Percentiles rank a stretch among this genome's conserved stretches.
Conservation (phyloP, 2,797 vertebrate species). For the Platyrinchus mystaceus region DNA sequence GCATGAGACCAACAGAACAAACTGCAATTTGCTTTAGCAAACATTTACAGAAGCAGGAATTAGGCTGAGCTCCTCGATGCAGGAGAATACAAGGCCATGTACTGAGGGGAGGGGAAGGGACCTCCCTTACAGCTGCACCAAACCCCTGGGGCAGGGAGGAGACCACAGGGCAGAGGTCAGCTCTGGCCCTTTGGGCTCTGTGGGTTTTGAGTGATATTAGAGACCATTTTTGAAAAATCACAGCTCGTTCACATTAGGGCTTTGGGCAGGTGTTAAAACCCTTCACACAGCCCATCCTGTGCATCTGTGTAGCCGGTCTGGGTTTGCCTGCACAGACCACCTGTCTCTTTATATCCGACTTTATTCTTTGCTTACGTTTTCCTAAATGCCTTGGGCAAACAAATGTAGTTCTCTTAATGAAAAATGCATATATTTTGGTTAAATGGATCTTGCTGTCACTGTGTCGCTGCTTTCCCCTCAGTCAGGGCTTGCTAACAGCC, state of each 20-base stretch:
- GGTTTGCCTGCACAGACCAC: background rate
- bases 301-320: background rate
- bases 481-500: constrained; percentile 46
- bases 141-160: fast-evolving
- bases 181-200: background rate
- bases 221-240: background rate
- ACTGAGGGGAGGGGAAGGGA: background rate
- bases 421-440: constrained; percentile 48
- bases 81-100: background rate
- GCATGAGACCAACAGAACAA: background rate
- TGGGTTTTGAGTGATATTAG: background rate
- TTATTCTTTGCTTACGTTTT: constrained; percentile 24
- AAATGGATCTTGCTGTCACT: constrained; percentile 41
- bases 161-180: background rate
- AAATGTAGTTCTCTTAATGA: background rate
- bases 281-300: background rate
- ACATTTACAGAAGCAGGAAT: background rate
- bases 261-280: constrained; percentile 24
- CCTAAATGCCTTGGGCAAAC: background rate
- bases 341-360: constrained; percentile 22
- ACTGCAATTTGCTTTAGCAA: constrained; percentile 10
- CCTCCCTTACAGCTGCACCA: no score
- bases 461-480: background rate
- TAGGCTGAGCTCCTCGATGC: background rate
- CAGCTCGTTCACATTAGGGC: background rate